phyloP scores from a whole-genome alignment of 2,113 vertebrate species.

The rabbit (Oryctolagus cuniculus) region mOryCun1.1 NC_091442.1:102071001-102071500 shows the following conservation, averaged over 20 bases:
- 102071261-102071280: slow-evolving; percentile 33
- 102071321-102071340: slow-evolving; percentile 17
- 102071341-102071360: neutral
- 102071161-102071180: slow-evolving; percentile 31
- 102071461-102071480: neutral
- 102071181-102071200: neutral
- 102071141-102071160: neutral
- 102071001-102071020: neutral
- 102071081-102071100: neutral
- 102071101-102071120: slow-evolving; percentile 27
- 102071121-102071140: neutral
- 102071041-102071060: neutral
- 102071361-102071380: neutral
- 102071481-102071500: neutral
- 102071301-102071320: neutral
- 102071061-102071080: slow-evolving; percentile 42
- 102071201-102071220: neutral
- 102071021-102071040: neutral
- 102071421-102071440: neutral
- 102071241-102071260: neutral
- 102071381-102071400: neutral
- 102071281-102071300: slow-evolving; percentile 3
- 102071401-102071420: neutral
- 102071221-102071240: neutral
- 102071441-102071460: neutral